phyloP scores from a whole-genome alignment of 2,797 vertebrate species.

The Eospalax fontanierii region DNA sequence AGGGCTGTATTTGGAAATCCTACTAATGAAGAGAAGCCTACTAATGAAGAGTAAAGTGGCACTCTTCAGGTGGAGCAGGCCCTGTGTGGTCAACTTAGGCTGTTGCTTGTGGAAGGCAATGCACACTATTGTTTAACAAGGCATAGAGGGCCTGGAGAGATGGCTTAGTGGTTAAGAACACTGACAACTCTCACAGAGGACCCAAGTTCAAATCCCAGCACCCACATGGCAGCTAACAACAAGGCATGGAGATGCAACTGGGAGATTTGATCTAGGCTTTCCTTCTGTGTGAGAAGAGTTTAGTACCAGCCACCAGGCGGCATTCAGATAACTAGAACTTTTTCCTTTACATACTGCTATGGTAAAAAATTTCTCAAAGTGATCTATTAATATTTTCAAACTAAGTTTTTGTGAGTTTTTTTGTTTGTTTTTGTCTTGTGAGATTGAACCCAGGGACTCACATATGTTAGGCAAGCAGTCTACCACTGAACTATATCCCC shows the following conservation, averaged over 20 bases:
- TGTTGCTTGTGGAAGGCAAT: not conserved
- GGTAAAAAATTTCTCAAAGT: slow-evolving; percentile 26
- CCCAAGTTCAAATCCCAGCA: too few relatives aligned
- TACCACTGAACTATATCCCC: not conserved
- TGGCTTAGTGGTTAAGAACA: too few relatives aligned
- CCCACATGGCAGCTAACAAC: too few relatives aligned
- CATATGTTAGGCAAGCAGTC: not conserved
- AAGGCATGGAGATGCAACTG: not conserved
- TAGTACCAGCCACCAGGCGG: not conserved
- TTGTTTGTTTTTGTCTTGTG: not conserved
- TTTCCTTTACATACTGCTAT: slow-evolving; percentile 59
- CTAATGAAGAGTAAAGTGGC: too few relatives aligned
- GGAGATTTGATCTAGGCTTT: not conserved
- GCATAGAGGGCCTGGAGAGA: not conserved
- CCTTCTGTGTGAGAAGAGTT: slow-evolving; percentile 47
- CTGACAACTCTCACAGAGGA: too few relatives aligned
- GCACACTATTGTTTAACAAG: not conserved
- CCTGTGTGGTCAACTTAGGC: not conserved
- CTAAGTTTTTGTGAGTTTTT: not conserved
- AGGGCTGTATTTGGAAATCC: not conserved
- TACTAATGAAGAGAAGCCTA: not conserved
- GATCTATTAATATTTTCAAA: slow-evolving; percentile 65
- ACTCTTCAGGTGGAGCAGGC: not conserved
- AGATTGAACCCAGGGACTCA: not conserved
- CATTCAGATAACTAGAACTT: not conserved